Evolutionary conservation across 2,888 invertebrate genomes (phyloP).

Genomic region (Steinernema carpocapsae): DNA sequence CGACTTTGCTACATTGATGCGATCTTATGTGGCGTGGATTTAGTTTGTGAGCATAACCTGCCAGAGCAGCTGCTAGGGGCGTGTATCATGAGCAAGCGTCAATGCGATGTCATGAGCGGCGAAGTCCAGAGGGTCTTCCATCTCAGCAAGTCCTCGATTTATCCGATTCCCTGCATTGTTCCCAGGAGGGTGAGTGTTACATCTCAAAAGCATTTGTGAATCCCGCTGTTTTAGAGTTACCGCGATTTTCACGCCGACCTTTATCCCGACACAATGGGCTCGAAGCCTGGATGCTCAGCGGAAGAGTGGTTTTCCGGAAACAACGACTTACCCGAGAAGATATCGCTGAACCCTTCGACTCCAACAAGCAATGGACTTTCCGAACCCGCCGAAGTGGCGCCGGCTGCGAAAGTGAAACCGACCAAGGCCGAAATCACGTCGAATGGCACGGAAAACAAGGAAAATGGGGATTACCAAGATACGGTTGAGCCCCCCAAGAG

Average conservation of each 20-base stretch:
- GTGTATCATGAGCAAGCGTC: slow-evolving; percentile 87
- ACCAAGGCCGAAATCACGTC: not conserved
- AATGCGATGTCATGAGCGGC: slow-evolving; percentile 83
- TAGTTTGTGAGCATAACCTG: slow-evolving; percentile 79
- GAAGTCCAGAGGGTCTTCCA: slow-evolving; percentile 91
- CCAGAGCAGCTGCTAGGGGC: slow-evolving; percentile 90
- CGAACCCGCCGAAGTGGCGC: not conserved
- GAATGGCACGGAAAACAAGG: not conserved
- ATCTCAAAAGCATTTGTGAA: not conserved
- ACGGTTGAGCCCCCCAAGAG: not conserved
- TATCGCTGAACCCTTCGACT: slow-evolving; percentile 16
- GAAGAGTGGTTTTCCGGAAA: slow-evolving; percentile 82
- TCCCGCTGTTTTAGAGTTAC: slow-evolving; percentile 77
- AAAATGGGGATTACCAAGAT: not conserved
- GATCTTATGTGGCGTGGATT: slow-evolving; percentile 29
- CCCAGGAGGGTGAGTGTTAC: slow-evolving; percentile 79
- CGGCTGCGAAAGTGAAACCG: not conserved
- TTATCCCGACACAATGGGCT: slow-evolving; percentile 87
- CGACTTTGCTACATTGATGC: not conserved
- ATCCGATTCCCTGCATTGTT: slow-evolving; percentile 92
- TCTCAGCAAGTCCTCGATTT: slow-evolving; percentile 82
- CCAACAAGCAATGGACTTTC: not conserved
- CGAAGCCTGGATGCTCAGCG: slow-evolving; percentile 80
- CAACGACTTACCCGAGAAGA: slow-evolving; percentile 73
- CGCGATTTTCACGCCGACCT: slow-evolving; percentile 91